Evolutionary conservation across 92 coral and sea anemone genomes (phyloP), one percentile per base, ranked within the genome.

Genomic region (Paragorgia papillata): DNA sequence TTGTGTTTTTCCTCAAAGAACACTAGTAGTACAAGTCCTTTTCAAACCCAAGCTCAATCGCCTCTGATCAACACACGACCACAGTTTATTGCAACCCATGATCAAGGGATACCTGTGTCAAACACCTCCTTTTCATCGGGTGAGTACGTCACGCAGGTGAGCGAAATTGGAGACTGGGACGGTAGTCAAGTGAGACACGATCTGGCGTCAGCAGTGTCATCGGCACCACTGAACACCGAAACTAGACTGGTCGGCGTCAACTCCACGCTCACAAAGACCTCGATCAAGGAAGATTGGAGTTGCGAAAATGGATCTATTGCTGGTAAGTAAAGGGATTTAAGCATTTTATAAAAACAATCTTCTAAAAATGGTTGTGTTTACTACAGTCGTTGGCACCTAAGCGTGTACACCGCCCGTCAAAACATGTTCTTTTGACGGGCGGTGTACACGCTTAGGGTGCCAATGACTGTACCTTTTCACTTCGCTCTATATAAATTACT

Each of bases 151-250:
- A 27, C 77, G 1, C 77, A 70, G 33, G 77, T 33, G 44, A 70
- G 48, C 62, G 57, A 48, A 14, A 53, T 70, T 24, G 77, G 62
- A 9, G 57, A 53, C 57, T 70, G 77, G 77, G 77, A 67, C 29
- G 57, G 74, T 17, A 14, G 62, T 6, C 62, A 49, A 0, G 35
- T 50, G 29, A 44, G 77, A 27, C 22, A 31, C 62, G 77, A 31
- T 20, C 43, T 70, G 62, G 53, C 30, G 77, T 50, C 40, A 6
- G 29, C 77, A n/a, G 53, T 41, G 57, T 39, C 49, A 13, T 7
- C 77, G 21, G 28, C 77, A 32, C 27, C 57, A 32, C 9, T 62
- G 29, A 18, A 17, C 18, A 7, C 77, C 9, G 77, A 67, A 17
- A 20, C 9, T 48, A 31, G 46, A 34, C 26, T 70, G 62, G 57